A percentile compares a stretch with the other conserved stretches of the same genome.
phyloP scores from a whole-genome alignment of 2,888 invertebrate genomes.

The Cheilosia urbana region DNA sequence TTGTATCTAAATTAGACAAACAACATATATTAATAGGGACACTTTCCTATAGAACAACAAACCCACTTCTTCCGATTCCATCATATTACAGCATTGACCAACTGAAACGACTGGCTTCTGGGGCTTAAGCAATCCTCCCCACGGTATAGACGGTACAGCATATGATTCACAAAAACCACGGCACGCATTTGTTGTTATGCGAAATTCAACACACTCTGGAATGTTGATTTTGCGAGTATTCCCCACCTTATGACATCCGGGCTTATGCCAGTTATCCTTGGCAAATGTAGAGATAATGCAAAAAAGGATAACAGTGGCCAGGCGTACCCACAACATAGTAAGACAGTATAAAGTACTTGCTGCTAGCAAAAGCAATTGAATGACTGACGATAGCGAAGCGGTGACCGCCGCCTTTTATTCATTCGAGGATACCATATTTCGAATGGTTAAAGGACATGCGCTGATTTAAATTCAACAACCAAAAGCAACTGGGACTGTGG shows the following conservation, averaged over 20 bases:
- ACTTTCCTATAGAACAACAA: not conserved
- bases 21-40: not conserved
- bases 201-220: slow-evolving; percentile 93
- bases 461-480: not conserved
- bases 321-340: slow-evolving; percentile 55
- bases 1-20: slow-evolving; percentile 85
- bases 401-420: slow-evolving; percentile 50
- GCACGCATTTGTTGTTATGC: slow-evolving; percentile 94
- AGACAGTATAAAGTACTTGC: not conserved
- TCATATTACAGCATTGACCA: slow-evolving; percentile 95
- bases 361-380: slow-evolving; percentile 2
- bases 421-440: not conserved
- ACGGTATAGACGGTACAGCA: slow-evolving; percentile 90
- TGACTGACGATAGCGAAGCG: slow-evolving; percentile 32
- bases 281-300: slow-evolving; percentile 75
- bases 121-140: slow-evolving; percentile 82
- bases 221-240: slow-evolving; percentile 92
- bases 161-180: slow-evolving; percentile 94
- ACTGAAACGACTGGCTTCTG: slow-evolving; percentile 90
- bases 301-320: slow-evolving; percentile 39
- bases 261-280: slow-evolving; percentile 88
- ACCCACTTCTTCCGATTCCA: slow-evolving; percentile 92
- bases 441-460: slow-evolving; percentile 39
- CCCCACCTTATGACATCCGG: slow-evolving; percentile 93
- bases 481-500: not conserved